phyloP scores from a whole-genome alignment of 2,797 vertebrate species.

The Neostethus bicornis region DNA sequence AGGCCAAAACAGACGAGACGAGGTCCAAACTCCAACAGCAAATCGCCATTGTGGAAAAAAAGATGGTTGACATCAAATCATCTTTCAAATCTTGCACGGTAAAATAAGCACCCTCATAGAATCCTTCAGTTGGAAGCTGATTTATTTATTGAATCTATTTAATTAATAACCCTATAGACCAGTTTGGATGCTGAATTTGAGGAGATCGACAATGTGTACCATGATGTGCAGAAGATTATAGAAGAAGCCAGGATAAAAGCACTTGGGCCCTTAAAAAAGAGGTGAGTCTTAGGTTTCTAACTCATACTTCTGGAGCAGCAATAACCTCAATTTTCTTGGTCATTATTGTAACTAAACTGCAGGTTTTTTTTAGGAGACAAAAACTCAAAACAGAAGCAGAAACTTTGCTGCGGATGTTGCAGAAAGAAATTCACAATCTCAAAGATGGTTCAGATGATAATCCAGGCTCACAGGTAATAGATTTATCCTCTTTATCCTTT shows the following conservation, averaged over 20 bases:
- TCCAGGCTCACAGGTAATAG: constrained; percentile 27
- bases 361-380: constrained; percentile 29
- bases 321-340: no score
- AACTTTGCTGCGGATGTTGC: constrained; percentile 28
- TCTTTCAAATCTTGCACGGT: constrained; percentile 41
- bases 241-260: constrained; percentile 39
- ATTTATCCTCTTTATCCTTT: background rate
- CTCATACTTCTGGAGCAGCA: no score
- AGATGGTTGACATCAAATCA: constrained; percentile 35
- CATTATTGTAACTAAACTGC: no score
- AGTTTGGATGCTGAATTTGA: constrained; percentile 50
- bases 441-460: constrained; percentile 19
- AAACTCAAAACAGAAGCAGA: constrained; percentile 11
- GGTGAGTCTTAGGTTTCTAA: constrained; percentile 29
- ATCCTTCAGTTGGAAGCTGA: background rate
- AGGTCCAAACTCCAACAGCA: constrained; percentile 41
- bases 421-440: constrained; percentile 39
- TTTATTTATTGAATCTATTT: fast-evolving
- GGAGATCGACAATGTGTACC: constrained; percentile 49
- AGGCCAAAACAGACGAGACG: constrained; percentile 25
- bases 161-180: constrained; percentile 11
- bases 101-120: background rate
- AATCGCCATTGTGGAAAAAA: constrained; percentile 35
- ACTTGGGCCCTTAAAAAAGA: constrained; percentile 51
- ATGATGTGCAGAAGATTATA: constrained; percentile 32